Percentiles rank a stretch among this genome's conserved stretches.
Conservation (phyloP, 2,797 vertebrate genomes). For the Octomys mimax region DNA sequence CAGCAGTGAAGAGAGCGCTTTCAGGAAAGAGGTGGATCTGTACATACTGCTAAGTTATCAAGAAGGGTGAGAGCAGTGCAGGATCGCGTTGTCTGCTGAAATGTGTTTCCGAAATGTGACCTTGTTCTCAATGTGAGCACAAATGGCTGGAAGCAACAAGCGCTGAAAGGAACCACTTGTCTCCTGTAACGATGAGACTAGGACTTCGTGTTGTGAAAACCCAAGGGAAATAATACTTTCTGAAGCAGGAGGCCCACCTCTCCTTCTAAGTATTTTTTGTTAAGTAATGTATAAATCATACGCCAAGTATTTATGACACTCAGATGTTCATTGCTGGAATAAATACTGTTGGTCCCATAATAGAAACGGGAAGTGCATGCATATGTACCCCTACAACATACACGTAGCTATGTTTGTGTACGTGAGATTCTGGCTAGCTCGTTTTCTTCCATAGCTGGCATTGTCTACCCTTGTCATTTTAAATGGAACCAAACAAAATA, state of each 20-base stretch:
- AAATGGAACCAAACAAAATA: neutral
- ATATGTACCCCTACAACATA: neutral
- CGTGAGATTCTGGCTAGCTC: neutral
- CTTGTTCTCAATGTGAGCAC: constrained; percentile 2
- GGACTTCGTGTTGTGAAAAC: neutral
- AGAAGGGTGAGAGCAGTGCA: neutral
- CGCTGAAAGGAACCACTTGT: neutral
- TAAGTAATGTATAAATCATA: neutral
- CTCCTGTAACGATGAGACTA: neutral
- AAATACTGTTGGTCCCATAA: neutral
- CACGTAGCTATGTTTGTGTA: neutral
- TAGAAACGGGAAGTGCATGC: neutral
- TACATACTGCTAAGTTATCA: neutral
- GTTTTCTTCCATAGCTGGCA: neutral
- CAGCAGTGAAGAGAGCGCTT: neutral
- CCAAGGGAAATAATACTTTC: neutral
- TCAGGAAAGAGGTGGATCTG: neutral
- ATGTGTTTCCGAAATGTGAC: neutral
- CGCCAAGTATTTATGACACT: neutral
- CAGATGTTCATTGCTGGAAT: neutral
- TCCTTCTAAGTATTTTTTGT: neutral
- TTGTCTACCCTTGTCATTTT: neutral
- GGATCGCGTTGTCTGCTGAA: neutral
- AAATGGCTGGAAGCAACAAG: neutral
- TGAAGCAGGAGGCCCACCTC: neutral